Evolutionary conservation across 2,113 vertebrate genomes (phyloP).

Genomic region (Glareola pratincola): DNA sequence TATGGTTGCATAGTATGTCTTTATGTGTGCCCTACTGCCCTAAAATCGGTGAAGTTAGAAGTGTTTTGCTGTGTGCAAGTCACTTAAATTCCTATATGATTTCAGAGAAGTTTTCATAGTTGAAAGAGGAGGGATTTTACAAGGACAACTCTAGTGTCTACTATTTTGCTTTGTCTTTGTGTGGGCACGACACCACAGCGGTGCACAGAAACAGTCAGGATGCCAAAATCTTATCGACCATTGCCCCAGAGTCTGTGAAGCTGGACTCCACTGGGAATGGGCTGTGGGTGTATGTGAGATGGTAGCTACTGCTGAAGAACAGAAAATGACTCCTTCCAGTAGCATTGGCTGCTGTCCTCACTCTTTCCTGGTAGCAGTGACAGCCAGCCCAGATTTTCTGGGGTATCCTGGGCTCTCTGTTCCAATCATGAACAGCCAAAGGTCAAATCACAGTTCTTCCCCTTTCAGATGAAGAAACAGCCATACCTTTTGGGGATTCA

Average conservation of each 20-base stretch:
- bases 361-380: not conserved
- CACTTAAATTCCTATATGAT: not conserved
- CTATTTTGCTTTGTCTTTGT: not conserved
- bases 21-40: not conserved
- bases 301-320: not conserved
- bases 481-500: not conserved
- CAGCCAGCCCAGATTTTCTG: not conserved
- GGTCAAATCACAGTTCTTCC: not conserved
- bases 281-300: not conserved
- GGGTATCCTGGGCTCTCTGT: not conserved
- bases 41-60: not conserved
- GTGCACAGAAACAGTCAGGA: not conserved
- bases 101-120: not conserved
- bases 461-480: not conserved
- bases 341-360: not conserved
- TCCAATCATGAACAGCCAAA: not conserved
- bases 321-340: not conserved
- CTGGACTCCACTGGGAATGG: not conserved
- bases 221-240: not conserved
- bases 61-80: not conserved
- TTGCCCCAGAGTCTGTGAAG: not conserved
- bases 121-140: not conserved
- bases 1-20: not conserved
- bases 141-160: too few species aligned
- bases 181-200: not conserved